Evolutionary conservation across 2,888 invertebrate genomes (phyloP).

Genomic region (Plagiodera versicolora): DNA sequence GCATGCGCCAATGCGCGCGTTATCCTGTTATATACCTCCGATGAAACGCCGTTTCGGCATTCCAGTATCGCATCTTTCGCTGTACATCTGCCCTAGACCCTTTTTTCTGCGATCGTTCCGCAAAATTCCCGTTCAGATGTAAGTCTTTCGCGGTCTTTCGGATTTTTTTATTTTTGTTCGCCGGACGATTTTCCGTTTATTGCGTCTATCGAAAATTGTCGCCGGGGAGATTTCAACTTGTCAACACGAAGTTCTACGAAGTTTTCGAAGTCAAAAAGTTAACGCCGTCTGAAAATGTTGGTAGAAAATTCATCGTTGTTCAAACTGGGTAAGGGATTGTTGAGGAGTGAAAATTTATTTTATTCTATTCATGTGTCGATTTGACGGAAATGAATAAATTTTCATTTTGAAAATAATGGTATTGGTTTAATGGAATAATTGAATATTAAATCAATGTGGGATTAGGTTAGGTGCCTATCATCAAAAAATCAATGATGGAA

Average conservation of each 20-base stretch:
- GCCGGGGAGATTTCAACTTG: constrained; percentile 7
- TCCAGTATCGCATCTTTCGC: constrained; percentile 6
- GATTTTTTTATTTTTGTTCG: constrained; percentile 20
- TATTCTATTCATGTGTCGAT: no score
- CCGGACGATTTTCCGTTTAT: constrained; percentile 11
- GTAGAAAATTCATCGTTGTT: constrained; percentile 54
- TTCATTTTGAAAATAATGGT: no score
- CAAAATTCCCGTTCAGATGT: constrained; percentile 14
- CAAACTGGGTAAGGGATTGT: constrained; percentile 50
- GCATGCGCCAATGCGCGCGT: constrained; percentile 31
- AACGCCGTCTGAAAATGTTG: constrained; percentile 45
- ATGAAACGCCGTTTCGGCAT: constrained; percentile 19
- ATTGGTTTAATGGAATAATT: no score
- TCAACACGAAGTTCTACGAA: constrained; percentile 54
- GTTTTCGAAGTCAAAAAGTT: constrained; percentile 54
- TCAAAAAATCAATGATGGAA: no score
- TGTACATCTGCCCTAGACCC: constrained; percentile 4
- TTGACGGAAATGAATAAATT: no score
- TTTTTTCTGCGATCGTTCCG: neutral
- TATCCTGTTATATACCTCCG: constrained; percentile 25
- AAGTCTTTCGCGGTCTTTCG: constrained; percentile 2
- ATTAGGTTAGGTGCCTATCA: no score
- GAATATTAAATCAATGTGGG: no score
- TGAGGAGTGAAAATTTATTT: no score
- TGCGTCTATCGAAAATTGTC: neutral